These are phyloP conservation scores for Caenorhabditis auriculariae DNA, from an alignment of 2,888 invertebrate species.

Conservation along the genomic window DNA sequence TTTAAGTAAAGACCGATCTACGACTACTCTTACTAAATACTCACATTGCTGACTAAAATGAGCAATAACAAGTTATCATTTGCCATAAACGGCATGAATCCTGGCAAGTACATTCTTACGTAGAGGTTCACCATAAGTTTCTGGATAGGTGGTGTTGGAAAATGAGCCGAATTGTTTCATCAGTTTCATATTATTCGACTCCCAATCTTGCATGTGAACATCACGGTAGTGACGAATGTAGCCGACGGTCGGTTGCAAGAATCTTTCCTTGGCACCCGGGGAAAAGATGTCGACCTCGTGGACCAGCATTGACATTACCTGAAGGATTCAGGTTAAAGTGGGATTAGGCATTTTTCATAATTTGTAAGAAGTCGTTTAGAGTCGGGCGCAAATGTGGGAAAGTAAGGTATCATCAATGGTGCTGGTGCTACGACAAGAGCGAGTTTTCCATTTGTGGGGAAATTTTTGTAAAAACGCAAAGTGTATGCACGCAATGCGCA, in stretches of 20 bases:
- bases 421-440: too few relatives aligned
- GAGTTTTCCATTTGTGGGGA: too few relatives aligned
- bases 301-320: constrained; percentile 19
- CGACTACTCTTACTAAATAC: too few relatives aligned
- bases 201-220: constrained; percentile 26
- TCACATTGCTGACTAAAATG: too few relatives aligned
- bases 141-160: constrained; percentile 18
- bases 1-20: too few relatives aligned
- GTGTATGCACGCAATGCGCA: too few relatives aligned
- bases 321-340: background rate
- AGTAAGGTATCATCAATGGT: too few relatives aligned
- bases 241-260: constrained; percentile 14
- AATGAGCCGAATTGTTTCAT: constrained; percentile 16
- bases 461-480: too few relatives aligned
- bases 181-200: constrained; percentile 11
- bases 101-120: constrained; percentile 12
- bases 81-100: constrained; percentile 15
- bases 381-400: too few relatives aligned
- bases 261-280: constrained; percentile 19
- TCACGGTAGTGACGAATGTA: constrained; percentile 30
- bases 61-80: too few relatives aligned
- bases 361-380: too few relatives aligned
- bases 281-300: constrained; percentile 24
- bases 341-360: background rate
- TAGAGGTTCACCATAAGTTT: constrained; percentile 3